phyloP scores from a whole-genome alignment of 2,113 vertebrate species.

The Cryptomyrus ogoouensis region DNA sequence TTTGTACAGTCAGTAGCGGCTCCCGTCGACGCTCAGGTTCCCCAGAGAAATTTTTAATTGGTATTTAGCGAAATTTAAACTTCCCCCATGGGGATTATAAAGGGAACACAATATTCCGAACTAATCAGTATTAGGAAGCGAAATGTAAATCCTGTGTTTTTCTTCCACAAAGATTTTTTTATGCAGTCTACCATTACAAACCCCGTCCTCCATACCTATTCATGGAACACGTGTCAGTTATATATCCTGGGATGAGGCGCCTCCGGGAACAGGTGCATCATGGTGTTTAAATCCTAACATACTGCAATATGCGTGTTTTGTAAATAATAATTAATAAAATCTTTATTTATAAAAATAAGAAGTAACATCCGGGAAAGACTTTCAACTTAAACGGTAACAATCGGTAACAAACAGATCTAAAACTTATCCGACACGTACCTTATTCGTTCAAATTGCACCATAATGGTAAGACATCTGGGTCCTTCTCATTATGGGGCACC shows the following conservation, averaged over 20 bases:
- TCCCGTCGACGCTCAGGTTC: neutral
- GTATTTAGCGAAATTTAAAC: neutral
- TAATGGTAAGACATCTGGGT: neutral
- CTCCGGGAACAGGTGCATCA: neutral
- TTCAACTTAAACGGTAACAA: no score
- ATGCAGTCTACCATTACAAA: neutral
- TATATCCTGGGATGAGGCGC: neutral
- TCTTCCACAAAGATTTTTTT: neutral
- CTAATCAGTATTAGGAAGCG: neutral
- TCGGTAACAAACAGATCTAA: no score
- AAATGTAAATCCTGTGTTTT: neutral
- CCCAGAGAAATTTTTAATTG: neutral
- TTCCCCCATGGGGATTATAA: neutral
- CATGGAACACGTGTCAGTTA: neutral
- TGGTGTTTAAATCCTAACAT: neutral
- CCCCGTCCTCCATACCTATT: neutral
- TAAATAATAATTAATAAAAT: neutral
- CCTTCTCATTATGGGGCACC: neutral
- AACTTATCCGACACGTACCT: neutral
- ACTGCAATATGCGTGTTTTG: neutral
- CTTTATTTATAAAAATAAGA: neutral
- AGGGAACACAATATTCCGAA: neutral
- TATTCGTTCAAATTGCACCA: neutral
- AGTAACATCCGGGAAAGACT: neutral
- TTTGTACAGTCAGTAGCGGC: neutral